These are phyloP conservation scores for Zophobas morio DNA, from an alignment of 1,140 invertebrate genomes.

Conservation along the genomic window DNA sequence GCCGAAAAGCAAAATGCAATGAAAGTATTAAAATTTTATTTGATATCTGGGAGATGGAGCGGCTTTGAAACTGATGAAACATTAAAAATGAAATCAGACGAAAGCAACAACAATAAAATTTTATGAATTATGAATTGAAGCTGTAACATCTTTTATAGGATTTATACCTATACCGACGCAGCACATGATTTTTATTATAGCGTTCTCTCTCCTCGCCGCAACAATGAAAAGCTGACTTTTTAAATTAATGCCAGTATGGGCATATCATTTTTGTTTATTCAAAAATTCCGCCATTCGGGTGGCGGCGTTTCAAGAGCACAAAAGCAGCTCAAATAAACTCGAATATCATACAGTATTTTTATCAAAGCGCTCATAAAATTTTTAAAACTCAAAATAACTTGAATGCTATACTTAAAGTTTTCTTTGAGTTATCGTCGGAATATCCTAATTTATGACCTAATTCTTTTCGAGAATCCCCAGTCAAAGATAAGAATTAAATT, in stretches of 20 bases:
- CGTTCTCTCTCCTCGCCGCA: background rate
- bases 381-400: too few relatives aligned
- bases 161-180: slow-evolving; percentile 18
- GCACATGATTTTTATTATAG: slow-evolving; percentile 27
- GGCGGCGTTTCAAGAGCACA: too few relatives aligned
- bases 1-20: slow-evolving; percentile 37
- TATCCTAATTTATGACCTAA: slow-evolving; percentile 22
- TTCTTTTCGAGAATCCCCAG: slow-evolving; percentile 2
- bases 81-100: slow-evolving; percentile 42
- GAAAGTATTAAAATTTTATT: slow-evolving; percentile 42
- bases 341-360: too few relatives aligned
- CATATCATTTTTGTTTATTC: too few relatives aligned
- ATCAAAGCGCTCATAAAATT: too few relatives aligned
- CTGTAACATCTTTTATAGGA: slow-evolving; percentile 22
- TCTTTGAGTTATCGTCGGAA: background rate
- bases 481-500: slow-evolving; percentile 6
- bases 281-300: too few relatives aligned
- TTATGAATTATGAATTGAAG: slow-evolving; percentile 39
- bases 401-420: too few relatives aligned
- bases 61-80: slow-evolving; percentile 40
- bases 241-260: too few relatives aligned
- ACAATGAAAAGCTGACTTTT: background rate
- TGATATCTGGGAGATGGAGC: slow-evolving; percentile 30
- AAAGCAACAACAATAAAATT: slow-evolving; percentile 39
- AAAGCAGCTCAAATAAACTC: too few relatives aligned